phyloP scores from a whole-genome alignment of 2,113 vertebrate genomes.

The Sturnus vulgaris region DNA sequence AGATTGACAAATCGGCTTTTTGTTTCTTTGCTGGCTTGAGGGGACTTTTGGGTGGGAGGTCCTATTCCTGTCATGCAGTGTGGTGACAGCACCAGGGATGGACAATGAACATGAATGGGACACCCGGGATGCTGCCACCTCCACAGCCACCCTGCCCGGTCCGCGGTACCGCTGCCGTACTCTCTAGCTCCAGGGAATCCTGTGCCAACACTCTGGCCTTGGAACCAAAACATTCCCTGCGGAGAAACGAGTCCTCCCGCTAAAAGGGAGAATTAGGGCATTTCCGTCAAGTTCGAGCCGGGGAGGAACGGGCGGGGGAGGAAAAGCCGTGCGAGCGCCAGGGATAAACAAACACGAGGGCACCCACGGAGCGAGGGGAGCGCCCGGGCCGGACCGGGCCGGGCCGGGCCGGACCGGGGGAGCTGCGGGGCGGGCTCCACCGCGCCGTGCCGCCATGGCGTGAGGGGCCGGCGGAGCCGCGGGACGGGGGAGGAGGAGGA shows the following conservation, averaged over 20 bases:
- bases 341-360: not conserved
- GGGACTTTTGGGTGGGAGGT: not conserved
- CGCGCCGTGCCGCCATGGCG: not conserved
- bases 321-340: not conserved
- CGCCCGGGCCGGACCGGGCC: not conserved
- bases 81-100: not conserved
- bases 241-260: not conserved
- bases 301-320: not conserved
- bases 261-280: not conserved
- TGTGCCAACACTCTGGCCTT: fast-evolving
- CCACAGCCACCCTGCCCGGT: not conserved
- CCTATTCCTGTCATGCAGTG: fast-evolving
- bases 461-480: not conserved
- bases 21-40: not conserved
- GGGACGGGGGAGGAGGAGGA: not conserved
- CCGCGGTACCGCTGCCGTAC: not conserved
- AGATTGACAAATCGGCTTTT: not conserved
- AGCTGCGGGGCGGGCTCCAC: not conserved
- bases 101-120: fast-evolving
- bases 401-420: not conserved
- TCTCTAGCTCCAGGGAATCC: not conserved
- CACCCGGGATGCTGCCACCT: not conserved
- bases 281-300: not conserved
- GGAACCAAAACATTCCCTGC: not conserved
- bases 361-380: not conserved